Percentiles rank a stretch among this genome's conserved stretches.
Conservation (phyloP, 2,888 invertebrate genomes). For the Callosobruchus maculatus region DNA sequence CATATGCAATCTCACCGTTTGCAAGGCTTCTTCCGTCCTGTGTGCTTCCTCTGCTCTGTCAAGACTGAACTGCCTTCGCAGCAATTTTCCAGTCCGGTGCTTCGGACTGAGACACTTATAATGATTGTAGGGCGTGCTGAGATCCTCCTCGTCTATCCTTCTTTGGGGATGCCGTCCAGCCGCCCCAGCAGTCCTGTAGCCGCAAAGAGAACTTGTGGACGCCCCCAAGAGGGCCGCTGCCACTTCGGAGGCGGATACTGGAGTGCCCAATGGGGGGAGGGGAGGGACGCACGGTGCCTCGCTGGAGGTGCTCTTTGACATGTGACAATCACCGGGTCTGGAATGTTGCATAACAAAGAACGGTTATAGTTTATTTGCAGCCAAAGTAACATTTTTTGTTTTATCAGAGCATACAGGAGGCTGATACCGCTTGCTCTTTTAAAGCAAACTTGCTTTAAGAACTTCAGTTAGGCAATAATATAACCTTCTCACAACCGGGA, state of each 20-base stretch:
- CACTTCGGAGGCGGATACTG: slow-evolving; percentile 54
- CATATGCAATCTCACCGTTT: slow-evolving; percentile 38
- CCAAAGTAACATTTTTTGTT: no score
- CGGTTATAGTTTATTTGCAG: no score
- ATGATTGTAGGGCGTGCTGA: slow-evolving; percentile 72
- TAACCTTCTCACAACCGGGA: no score
- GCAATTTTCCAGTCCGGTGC: slow-evolving; percentile 46
- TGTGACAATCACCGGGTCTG: slow-evolving; percentile 35
- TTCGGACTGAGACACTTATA: slow-evolving; percentile 69
- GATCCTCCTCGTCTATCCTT: slow-evolving; percentile 57
- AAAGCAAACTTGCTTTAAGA: no score
- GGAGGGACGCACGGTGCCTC: slow-evolving; percentile 45
- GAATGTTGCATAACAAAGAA: no score
- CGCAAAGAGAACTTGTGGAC: slow-evolving; percentile 52
- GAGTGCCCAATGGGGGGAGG: slow-evolving; percentile 44
- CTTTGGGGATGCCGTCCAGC: slow-evolving; percentile 33
- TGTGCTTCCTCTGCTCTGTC: slow-evolving; percentile 60
- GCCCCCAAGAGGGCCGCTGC: slow-evolving; percentile 55
- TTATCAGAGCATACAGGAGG: no score
- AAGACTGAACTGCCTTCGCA: slow-evolving; percentile 66
- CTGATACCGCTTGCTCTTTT: no score
- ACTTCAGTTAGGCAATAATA: no score
- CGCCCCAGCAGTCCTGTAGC: slow-evolving; percentile 29
- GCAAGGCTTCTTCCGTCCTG: slow-evolving; percentile 40
- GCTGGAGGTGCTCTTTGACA: slow-evolving; percentile 51